phyloP scores from a whole-genome alignment of 2,888 invertebrate species.

The Gonocerus acuteangulatus region DNA sequence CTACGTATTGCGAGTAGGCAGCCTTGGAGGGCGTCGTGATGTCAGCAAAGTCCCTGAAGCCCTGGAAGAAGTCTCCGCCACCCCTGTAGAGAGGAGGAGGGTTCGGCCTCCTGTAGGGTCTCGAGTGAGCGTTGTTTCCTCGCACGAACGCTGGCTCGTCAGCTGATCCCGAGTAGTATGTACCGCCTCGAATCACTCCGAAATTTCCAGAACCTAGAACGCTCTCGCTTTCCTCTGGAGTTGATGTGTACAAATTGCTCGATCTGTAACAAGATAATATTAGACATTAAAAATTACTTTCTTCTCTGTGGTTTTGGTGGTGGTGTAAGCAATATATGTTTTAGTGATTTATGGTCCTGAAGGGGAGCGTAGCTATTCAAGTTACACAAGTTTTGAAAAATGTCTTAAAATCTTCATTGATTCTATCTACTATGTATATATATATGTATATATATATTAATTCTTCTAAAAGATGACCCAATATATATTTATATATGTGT shows the following conservation, averaged over 20 bases:
- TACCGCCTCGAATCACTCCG: slow-evolving; percentile 77
- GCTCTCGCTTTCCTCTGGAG: slow-evolving; percentile 36
- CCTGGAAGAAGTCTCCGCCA: slow-evolving; percentile 67
- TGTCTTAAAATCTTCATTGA: too few species aligned
- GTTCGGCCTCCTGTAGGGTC: slow-evolving; percentile 57
- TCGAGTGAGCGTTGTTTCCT: slow-evolving; percentile 63
- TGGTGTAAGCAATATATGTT: too few species aligned
- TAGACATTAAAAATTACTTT: not conserved
- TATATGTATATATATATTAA: too few species aligned
- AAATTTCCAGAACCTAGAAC: slow-evolving; percentile 78
- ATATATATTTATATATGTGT: too few species aligned
- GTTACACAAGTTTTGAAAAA: too few species aligned
- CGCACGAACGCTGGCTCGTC: slow-evolving; percentile 48
- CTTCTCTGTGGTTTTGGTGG: too few species aligned
- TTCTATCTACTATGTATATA: too few species aligned
- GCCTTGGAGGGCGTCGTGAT: slow-evolving; percentile 75
- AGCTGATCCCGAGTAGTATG: slow-evolving; percentile 58
- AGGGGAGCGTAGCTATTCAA: too few species aligned
- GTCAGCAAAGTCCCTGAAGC: slow-evolving; percentile 84
- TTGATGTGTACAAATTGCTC: not conserved
- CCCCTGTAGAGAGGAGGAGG: slow-evolving; percentile 44
- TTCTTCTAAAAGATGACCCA: too few species aligned
- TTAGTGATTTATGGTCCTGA: too few species aligned
- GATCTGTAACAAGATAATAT: not conserved
- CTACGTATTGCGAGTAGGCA: slow-evolving; percentile 73